Evolutionary conservation across 2,888 invertebrate species (phyloP).

Genomic region (Caenorhabditis becei): DNA sequence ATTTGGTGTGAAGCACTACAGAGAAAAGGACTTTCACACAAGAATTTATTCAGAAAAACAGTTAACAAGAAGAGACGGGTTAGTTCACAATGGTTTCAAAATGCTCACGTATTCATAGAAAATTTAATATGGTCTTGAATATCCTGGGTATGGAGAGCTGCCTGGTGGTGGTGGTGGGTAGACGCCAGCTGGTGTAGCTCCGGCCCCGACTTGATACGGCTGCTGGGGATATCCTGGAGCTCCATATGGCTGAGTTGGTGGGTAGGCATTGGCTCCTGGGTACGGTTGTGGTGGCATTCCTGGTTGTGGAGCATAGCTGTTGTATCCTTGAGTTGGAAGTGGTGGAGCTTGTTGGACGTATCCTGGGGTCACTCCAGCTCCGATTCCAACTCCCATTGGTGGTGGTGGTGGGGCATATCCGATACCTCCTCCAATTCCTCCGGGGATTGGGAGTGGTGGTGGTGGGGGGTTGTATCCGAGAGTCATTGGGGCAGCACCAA

Average conservation of each 20-base stretch:
- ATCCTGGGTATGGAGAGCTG: conserved; percentile 35
- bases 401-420: conserved; percentile 43
- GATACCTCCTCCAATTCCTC: conserved; percentile 21
- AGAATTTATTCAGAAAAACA: conserved; percentile 1
- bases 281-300: conserved; percentile 24
- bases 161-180: conserved; percentile 44
- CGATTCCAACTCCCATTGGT: conserved; percentile 35
- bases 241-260: background rate
- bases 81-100: background rate
- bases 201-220: conserved; percentile 42
- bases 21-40: background rate
- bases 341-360: conserved; percentile 47
- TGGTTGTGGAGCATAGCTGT: conserved; percentile 29
- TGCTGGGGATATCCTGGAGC: conserved; percentile 32
- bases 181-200: conserved; percentile 18
- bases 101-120: conserved; percentile 19
- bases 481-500: conserved; percentile 24
- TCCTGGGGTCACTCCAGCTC: conserved; percentile 39
- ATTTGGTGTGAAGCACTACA: background rate
- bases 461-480: conserved; percentile 23
- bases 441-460: conserved; percentile 21
- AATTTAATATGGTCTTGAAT: conserved; percentile 43
- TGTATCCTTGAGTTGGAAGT: conserved; percentile 46
- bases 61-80: background rate
- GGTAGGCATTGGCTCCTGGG: conserved; percentile 29